phyloP scores from a whole-genome alignment of 2,113 vertebrate genomes.

The Antigone vipio region DNA sequence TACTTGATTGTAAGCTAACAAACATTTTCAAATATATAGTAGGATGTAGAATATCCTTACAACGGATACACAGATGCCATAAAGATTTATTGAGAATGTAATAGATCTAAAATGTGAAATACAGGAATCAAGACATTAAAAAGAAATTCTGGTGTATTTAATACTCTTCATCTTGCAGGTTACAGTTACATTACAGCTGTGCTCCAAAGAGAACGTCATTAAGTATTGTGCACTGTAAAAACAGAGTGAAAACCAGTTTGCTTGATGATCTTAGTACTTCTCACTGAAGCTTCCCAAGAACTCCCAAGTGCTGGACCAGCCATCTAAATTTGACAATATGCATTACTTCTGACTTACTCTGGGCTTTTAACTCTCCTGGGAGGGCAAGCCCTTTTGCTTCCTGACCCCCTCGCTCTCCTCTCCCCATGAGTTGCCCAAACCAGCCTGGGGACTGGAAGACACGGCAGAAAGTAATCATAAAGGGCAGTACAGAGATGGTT shows the following conservation, averaged over 20 bases:
- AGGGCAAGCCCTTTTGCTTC: neutral
- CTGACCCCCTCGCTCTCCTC: neutral
- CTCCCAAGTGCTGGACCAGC: neutral
- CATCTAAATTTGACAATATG: neutral
- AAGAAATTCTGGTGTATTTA: neutral
- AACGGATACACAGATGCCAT: fast-evolving
- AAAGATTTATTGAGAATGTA: neutral
- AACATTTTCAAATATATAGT: neutral
- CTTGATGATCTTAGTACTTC: neutral
- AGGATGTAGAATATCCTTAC: neutral
- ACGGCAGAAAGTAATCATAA: neutral
- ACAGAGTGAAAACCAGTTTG: neutral
- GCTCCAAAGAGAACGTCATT: neutral
- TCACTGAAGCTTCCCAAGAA: neutral
- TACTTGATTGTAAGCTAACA: neutral
- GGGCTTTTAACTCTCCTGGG: neutral
- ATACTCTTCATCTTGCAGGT: neutral
- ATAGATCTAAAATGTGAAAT: neutral
- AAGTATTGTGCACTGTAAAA: neutral
- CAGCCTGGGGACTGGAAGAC: neutral
- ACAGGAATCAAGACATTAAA: neutral
- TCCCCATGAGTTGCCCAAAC: fast-evolving
- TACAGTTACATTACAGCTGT: neutral
- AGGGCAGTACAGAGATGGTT: neutral
- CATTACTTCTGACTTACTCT: neutral